Evolutionary conservation across 2,888 invertebrate genomes (phyloP).

Genomic region (Dysmachus trigonus): DNA sequence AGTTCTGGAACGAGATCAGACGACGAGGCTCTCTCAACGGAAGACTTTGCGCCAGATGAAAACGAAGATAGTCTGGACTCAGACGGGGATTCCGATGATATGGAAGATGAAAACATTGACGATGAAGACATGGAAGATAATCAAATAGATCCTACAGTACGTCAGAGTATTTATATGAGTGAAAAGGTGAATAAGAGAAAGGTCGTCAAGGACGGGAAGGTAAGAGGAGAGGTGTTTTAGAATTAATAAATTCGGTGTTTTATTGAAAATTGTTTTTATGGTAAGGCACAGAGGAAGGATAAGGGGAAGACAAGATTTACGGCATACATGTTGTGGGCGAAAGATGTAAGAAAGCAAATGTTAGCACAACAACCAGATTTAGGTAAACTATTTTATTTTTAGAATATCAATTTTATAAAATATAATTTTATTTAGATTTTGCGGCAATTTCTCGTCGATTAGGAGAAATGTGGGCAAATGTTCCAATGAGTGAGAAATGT

Average conservation of each 20-base stretch:
- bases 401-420: neutral
- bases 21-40: conserved; percentile 11
- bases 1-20: conserved; percentile 26
- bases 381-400: conserved; percentile 37
- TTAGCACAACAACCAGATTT: conserved; percentile 77
- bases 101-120: conserved; percentile 48
- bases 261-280: conserved; percentile 67
- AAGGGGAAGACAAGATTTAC: conserved; percentile 84
- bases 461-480: conserved; percentile 89
- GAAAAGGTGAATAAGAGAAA: conserved; percentile 83
- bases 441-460: conserved; percentile 83
- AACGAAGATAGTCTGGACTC: conserved; percentile 35
- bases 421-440: conserved; percentile 70
- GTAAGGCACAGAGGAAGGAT: conserved; percentile 80
- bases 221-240: conserved; percentile 40
- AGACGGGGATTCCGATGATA: conserved; percentile 49
- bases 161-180: conserved; percentile 74
- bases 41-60: conserved; percentile 23
- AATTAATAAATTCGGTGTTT: neutral
- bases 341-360: conserved; percentile 80
- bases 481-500: conserved; percentile 73
- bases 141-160: conserved; percentile 57
- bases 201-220: conserved; percentile 71
- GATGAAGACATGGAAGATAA: conserved; percentile 54
- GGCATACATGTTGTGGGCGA: conserved; percentile 92